Conservation (phyloP, 2,888 invertebrate species). For the Bruchidius siliquastri region DNA sequence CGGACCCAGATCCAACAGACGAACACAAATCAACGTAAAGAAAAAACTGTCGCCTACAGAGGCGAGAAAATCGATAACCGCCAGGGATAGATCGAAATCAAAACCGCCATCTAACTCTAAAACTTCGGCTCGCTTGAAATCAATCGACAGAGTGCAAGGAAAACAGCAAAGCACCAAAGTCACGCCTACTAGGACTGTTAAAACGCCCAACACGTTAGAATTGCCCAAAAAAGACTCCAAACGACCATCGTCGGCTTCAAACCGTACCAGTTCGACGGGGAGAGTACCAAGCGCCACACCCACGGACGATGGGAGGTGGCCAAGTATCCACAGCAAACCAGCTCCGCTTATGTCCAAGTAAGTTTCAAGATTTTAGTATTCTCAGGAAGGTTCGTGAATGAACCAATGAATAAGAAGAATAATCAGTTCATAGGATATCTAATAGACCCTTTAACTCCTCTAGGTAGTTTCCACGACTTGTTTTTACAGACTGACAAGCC, state of each 20-base stretch:
- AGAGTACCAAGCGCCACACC: conserved; percentile 55
- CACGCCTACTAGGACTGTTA: conserved; percentile 29
- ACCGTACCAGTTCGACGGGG: conserved; percentile 22
- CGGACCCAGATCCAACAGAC: conserved; percentile 46
- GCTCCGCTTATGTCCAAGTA: conserved; percentile 37
- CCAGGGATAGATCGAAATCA: conserved; percentile 27
- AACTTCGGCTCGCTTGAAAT: conserved; percentile 47
- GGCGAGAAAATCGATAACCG: conserved; percentile 16
- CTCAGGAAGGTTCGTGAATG: too few species aligned
- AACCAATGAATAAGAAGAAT: too few species aligned
- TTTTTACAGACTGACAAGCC: too few species aligned
- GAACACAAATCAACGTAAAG: conserved; percentile 30
- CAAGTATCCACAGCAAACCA: conserved; percentile 50
- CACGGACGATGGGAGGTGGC: conserved; percentile 69
- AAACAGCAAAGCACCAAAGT: conserved; percentile 27
- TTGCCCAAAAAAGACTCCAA: conserved; percentile 26
- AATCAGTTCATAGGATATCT: too few species aligned
- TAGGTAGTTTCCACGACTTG: too few species aligned
- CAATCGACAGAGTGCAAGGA: conserved; percentile 37
- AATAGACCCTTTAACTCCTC: too few species aligned
- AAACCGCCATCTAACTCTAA: conserved; percentile 39
- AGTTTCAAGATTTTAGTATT: too few species aligned
- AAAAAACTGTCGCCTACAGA: conserved; percentile 25
- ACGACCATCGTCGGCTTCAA: conserved; percentile 12
- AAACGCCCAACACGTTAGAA: conserved; percentile 33